These are phyloP conservation scores for Parelbella ahira DNA, from an alignment of 2,888 invertebrate species.

Conservation along the genomic window DNA sequence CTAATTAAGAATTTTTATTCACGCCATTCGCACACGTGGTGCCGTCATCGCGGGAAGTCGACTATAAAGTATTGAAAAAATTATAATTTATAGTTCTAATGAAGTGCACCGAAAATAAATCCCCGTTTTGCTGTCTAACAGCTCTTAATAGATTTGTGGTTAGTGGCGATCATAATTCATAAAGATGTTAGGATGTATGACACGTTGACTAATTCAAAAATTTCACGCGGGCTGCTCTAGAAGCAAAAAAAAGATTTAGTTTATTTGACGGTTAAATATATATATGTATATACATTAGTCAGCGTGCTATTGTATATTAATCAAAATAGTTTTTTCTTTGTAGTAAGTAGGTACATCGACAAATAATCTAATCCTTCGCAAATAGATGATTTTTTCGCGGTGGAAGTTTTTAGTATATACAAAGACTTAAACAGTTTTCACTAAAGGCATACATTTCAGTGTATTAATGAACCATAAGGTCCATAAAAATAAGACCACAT, in stretches of 20 bases:
- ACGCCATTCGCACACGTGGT: constrained; percentile 41
- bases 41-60: constrained; percentile 36
- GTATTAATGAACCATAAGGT: background rate
- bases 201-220: constrained; percentile 31
- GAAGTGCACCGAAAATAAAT: constrained; percentile 44
- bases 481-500: background rate
- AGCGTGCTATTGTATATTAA: no score
- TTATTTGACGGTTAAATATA: no score
- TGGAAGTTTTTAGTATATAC: no score
- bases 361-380: no score
- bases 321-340: no score
- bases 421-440: no score
- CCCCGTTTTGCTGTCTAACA: constrained; percentile 35
- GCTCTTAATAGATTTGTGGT: constrained; percentile 42
- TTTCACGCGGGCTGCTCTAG: constrained; percentile 17
- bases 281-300: no score
- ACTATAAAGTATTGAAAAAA: constrained; percentile 39
- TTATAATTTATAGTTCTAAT: constrained; percentile 45
- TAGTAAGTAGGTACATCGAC: no score
- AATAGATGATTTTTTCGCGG: no score
- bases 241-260: constrained; percentile 8
- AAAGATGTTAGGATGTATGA: constrained; percentile 32
- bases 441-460: no score
- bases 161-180: constrained; percentile 39
- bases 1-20: constrained; percentile 9